A percentile compares a stretch with the other conserved stretches of the same genome.
phyloP scores from a whole-genome alignment of 1,140 invertebrate species.

The Eciton burchellii region DNA sequence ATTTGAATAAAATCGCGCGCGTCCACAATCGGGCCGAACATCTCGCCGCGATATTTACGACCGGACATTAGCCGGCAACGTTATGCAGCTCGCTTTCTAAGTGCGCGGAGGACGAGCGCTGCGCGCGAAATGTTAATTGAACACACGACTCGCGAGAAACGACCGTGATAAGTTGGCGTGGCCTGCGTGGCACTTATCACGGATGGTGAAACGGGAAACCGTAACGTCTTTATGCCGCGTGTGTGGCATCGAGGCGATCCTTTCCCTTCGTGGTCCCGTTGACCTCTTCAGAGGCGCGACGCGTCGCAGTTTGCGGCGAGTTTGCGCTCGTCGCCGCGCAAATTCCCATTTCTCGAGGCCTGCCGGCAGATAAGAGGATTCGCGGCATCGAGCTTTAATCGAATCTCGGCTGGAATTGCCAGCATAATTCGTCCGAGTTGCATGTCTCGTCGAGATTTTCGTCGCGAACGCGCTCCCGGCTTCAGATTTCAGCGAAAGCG shows the following conservation, averaged over 20 bases:
- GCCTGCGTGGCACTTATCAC: neutral
- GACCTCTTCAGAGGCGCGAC: neutral
- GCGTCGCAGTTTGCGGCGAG: slow-evolving; percentile 11
- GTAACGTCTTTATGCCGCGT: slow-evolving; percentile 25
- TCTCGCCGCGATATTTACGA: slow-evolving; percentile 45
- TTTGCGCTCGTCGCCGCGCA: slow-evolving; percentile 35
- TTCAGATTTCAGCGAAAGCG: slow-evolving; percentile 13
- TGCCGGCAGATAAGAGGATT: slow-evolving; percentile 53
- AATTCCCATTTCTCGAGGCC: slow-evolving; percentile 14
- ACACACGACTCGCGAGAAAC: slow-evolving; percentile 14
- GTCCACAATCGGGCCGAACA: slow-evolving; percentile 58
- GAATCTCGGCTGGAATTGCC: slow-evolving; percentile 53
- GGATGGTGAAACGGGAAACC: neutral
- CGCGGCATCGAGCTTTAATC: slow-evolving; percentile 60
- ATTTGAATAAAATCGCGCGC: slow-evolving; percentile 64
- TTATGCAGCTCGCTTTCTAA: slow-evolving; percentile 43
- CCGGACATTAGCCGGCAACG: slow-evolving; percentile 21
- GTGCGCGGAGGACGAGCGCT: slow-evolving; percentile 40
- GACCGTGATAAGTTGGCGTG: slow-evolving; percentile 3
- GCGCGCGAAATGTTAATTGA: slow-evolving; percentile 42
- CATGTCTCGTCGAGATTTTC: slow-evolving; percentile 54
- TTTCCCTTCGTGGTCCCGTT: neutral
- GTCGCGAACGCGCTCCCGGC: neutral
- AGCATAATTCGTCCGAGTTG: slow-evolving; percentile 57
- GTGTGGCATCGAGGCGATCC: neutral